A percentile compares a stretch with the other conserved stretches of the same genome.
phyloP scores from a whole-genome alignment of 2,113 vertebrate genomes.

The Terrapene triunguis region DNA sequence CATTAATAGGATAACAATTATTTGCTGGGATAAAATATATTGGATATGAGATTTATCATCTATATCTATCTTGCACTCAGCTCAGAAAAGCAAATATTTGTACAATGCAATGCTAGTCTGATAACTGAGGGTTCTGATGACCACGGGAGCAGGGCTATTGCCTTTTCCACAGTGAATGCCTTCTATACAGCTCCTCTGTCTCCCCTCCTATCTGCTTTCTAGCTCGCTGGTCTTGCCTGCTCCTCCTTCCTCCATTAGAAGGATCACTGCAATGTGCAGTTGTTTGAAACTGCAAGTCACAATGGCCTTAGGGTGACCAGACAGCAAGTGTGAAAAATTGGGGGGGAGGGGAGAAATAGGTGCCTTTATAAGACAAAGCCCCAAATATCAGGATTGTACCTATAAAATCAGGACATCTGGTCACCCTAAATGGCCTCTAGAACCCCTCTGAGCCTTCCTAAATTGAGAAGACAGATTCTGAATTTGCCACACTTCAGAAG shows the following conservation, averaged over 20 bases:
- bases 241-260: neutral
- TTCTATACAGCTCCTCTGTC: accelerated
- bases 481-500: neutral
- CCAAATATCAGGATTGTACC: too few species aligned
- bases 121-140: neutral
- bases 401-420: too few species aligned
- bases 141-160: neutral
- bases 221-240: accelerated
- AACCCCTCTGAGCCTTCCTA: accelerated
- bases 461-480: neutral
- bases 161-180: neutral
- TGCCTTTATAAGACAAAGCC: too few species aligned
- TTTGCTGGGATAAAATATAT: neutral
- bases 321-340: too few species aligned
- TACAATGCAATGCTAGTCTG: neutral
- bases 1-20: neutral
- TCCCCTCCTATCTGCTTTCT: accelerated
- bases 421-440: neutral
- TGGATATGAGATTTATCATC: neutral
- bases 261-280: neutral
- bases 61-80: neutral
- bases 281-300: neutral
- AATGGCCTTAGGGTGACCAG: neutral
- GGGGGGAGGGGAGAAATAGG: too few species aligned
- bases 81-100: neutral